Percentiles rank a stretch among this genome's conserved stretches.
phyloP scores from a whole-genome alignment of 2,113 vertebrate genomes.

The Sinocyclocheilus rhinocerous region DNA sequence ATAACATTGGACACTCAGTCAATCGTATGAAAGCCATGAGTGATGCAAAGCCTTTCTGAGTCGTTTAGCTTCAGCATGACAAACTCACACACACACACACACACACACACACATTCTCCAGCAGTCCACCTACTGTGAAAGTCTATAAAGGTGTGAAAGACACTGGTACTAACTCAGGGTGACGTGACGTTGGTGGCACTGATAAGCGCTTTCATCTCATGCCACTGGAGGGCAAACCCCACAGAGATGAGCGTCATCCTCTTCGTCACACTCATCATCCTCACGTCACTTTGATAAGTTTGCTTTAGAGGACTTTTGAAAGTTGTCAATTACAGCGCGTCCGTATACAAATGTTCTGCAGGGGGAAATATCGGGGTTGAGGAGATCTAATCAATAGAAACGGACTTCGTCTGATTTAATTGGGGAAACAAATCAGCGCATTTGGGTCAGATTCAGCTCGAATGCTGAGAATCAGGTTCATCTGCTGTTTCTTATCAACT shows the following conservation, averaged over 20 bases:
- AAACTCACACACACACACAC: background rate
- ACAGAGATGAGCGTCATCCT: slow-evolving; percentile 29
- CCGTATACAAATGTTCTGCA: background rate
- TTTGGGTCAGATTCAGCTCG: background rate
- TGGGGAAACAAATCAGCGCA: background rate
- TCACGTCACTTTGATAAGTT: slow-evolving; percentile 30
- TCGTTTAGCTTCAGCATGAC: background rate
- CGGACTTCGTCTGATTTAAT: background rate
- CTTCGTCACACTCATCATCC: slow-evolving; percentile 46
- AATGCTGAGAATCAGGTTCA: background rate
- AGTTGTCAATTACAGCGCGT: slow-evolving; percentile 9
- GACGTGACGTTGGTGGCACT: slow-evolving; percentile 38
- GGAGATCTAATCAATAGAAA: background rate
- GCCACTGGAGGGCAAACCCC: slow-evolving; percentile 38
- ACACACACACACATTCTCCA: background rate
- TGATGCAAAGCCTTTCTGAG: slow-evolving; percentile 31
- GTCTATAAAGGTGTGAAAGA: slow-evolving; percentile 53
- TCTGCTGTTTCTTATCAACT: background rate
- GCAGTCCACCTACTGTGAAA: slow-evolving; percentile 40
- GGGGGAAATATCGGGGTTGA: background rate
- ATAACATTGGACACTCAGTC: slow-evolving; percentile 22
- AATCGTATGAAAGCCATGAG: slow-evolving; percentile 20
- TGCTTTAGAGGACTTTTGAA: slow-evolving; percentile 32
- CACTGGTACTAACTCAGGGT: slow-evolving; percentile 33
- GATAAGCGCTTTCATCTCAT: slow-evolving; percentile 39